phyloP scores from a whole-genome alignment of 1,140 invertebrate species.

The Neuroterus valhalla region DNA sequence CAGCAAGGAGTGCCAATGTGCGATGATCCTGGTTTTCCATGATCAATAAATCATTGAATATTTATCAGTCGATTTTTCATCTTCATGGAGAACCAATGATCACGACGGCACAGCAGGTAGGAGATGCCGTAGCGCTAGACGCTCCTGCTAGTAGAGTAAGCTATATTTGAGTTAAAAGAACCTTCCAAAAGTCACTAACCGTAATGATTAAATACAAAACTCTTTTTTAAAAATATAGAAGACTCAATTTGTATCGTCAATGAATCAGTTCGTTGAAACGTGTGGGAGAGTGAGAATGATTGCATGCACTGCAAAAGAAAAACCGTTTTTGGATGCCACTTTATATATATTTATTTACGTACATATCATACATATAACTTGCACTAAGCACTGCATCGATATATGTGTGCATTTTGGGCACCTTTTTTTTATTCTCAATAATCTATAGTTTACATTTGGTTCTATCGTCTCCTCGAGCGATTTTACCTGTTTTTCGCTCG shows the following conservation, averaged over 20 bases:
- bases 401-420: conserved; percentile 75
- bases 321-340: conserved; percentile 74
- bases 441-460: conserved; percentile 68
- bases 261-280: conserved; percentile 53
- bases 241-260: conserved; percentile 36
- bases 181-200: conserved; percentile 40
- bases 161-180: conserved; percentile 50
- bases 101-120: conserved; percentile 69
- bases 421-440: conserved; percentile 73
- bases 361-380: conserved; percentile 74
- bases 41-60: conserved; percentile 38
- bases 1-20: conserved; percentile 70
- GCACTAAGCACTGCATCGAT: conserved; percentile 75
- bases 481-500: conserved; percentile 51
- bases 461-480: conserved; percentile 59
- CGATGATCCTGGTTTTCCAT: conserved; percentile 54
- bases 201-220: conserved; percentile 32
- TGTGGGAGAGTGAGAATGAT: conserved; percentile 76
- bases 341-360: conserved; percentile 72
- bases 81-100: conserved; percentile 36
- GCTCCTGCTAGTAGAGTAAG: conserved; percentile 71
- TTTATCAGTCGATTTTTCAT: conserved; percentile 5
- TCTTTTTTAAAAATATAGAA: conserved; percentile 21
- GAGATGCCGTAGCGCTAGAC: conserved; percentile 68
- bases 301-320: conserved; percentile 75